Evolutionary conservation across 2,113 vertebrate species (phyloP), one percentile per base, ranked within the genome.

Genomic region (Grantiella picta): DNA sequence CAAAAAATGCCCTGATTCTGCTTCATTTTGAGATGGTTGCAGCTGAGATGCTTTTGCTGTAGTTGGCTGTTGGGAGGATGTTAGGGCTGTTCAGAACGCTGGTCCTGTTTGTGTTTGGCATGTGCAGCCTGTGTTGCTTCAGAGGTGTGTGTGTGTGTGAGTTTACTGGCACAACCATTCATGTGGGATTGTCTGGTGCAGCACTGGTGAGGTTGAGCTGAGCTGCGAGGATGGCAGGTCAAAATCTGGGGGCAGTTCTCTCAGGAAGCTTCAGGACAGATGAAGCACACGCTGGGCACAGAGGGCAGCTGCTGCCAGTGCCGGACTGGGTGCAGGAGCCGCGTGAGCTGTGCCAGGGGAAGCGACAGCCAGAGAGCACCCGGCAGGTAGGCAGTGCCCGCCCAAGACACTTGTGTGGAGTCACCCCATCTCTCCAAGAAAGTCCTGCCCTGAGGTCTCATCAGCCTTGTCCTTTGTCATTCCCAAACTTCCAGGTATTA

Each of bases 401-500:
- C 83, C 27, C 27, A 8, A 0, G 2, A 45, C 73, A 15, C 38
- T 29, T 6, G 40, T 1, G 35, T 14, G 54, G 10, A 10, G 28
- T 36, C 66, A 59, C 36, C 17, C 17, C 5, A 1, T 29, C 23
- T 38, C 56, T 40, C 28, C 12, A 53, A 72, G 35, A 70, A 60
- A 83, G 33, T 35, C 42, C 66, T 72, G 52, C 83, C n/a, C 27
- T 1, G 17, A 25, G 35, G 9, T 73, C 76, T 89, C 57, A 9
- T 61, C 60, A 66, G 0, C 61, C 49, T 79, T 31, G 60, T 88
- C 72, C 53, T 94, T 94, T 95, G 68, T 83, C 76, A 57, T 84
- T 83, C 72, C 56, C 54, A 93, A 86, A 89, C 90, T 83, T 78
- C 49, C 80, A 36, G 93, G 88, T 83, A 76, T 86, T 89, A 50